A percentile compares a stretch with the other conserved stretches of the same genome.
Conservation (phyloP, 1,140 invertebrate species). For the Drosophila parabipectinata region DNA sequence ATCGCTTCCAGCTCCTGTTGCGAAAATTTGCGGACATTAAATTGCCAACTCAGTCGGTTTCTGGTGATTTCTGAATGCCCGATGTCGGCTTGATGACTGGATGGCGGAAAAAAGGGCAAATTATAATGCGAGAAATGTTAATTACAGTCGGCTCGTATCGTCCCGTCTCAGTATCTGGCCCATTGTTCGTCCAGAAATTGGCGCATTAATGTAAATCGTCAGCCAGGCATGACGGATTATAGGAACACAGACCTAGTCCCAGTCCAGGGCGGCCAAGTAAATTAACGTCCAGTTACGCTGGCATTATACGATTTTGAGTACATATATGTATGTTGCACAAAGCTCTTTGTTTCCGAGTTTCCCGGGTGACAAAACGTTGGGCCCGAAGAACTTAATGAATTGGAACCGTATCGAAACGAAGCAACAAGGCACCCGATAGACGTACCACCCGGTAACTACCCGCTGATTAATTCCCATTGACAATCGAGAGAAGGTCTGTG, state of each 20-base stretch:
- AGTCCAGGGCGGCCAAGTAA: conserved; percentile 44
- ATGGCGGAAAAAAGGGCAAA: conserved; percentile 69
- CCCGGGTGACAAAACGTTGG: conserved; percentile 64
- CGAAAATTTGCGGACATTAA: conserved; percentile 73
- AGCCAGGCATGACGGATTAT: conserved; percentile 75
- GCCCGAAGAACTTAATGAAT: conserved; percentile 63
- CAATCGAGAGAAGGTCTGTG: conserved; percentile 23
- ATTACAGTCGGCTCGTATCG: conserved; percentile 65
- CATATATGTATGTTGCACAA: conserved; percentile 12
- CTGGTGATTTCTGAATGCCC: conserved; percentile 16
- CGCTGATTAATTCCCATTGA: conserved; percentile 52
- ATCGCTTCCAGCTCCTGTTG: conserved; percentile 29
- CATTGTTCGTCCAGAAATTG: conserved; percentile 68
- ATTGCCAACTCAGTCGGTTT: conserved; percentile 44
- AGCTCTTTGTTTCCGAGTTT: conserved; percentile 49
- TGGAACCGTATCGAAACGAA: conserved; percentile 47
- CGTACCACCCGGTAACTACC: conserved; percentile 10
- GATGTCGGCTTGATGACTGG: conserved; percentile 31
- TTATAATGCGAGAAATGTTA: conserved; percentile 80
- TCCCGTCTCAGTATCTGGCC: conserved; percentile 44
- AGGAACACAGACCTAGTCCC: conserved; percentile 52
- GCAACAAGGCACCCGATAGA: neutral
- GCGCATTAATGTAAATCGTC: conserved; percentile 70
- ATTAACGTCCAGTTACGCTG: conserved; percentile 70
- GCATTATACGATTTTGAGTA: conserved; percentile 19